Conservation (phyloP, 2,797 vertebrate species). For the Tragelaphus oryx region DNA sequence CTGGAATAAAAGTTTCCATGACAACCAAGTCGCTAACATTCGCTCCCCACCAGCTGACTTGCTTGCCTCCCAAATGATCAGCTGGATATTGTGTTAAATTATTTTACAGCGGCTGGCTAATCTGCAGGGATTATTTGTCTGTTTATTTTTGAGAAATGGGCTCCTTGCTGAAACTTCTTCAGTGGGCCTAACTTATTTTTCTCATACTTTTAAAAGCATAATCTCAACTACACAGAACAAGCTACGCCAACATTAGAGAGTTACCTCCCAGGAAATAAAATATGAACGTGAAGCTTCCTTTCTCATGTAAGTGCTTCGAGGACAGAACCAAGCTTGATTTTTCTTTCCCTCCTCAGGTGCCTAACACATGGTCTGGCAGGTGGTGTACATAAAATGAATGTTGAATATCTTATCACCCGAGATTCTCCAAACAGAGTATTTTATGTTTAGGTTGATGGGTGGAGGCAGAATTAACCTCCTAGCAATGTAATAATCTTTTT, state of each 20-base stretch:
- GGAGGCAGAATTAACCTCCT: background rate
- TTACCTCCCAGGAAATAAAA: constrained; percentile 26
- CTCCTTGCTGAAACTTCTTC: background rate
- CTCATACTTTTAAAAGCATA: constrained; percentile 20
- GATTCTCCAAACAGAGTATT: background rate
- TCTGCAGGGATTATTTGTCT: constrained; percentile 51
- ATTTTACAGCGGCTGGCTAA: constrained; percentile 38
- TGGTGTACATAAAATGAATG: background rate
- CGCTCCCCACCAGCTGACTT: constrained; percentile 35
- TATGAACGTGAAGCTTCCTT: background rate
- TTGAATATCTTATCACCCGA: background rate
- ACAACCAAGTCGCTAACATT: constrained; percentile 47
- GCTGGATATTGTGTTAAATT: constrained; percentile 38
- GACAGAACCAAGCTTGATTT: background rate
- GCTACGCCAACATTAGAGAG: background rate
- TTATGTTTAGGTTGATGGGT: constrained; percentile 2
- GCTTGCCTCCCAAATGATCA: constrained; percentile 44
- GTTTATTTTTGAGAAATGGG: constrained; percentile 51
- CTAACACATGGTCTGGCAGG: background rate
- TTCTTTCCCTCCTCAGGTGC: background rate
- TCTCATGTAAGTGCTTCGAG: background rate
- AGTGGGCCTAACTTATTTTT: background rate
- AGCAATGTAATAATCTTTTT: background rate
- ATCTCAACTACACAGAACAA: constrained; percentile 9
- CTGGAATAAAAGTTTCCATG: constrained; percentile 59